These are phyloP conservation scores for Sinohyriopsis cumingii DNA, from an alignment of 2,888 invertebrate genomes.

Conservation along the genomic window DNA sequence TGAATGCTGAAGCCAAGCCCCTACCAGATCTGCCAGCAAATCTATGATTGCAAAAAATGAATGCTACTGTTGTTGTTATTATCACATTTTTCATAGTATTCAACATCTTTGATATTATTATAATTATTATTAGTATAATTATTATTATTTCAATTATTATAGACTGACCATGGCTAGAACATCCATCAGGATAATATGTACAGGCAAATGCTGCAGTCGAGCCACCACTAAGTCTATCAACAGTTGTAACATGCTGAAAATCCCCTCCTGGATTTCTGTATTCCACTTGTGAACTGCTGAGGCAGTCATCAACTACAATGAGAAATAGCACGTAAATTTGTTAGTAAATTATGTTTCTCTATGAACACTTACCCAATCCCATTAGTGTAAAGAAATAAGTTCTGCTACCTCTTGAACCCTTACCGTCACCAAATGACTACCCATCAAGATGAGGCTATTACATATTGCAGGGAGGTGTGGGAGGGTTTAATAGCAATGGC, in stretches of 20 bases:
- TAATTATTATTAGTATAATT: no score
- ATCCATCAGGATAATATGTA: conserved; percentile 69
- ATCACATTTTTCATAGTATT: no score
- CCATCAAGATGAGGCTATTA: neutral
- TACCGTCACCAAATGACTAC: neutral
- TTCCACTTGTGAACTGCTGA: conserved; percentile 73
- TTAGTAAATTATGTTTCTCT: neutral
- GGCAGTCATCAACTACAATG: conserved; percentile 70
- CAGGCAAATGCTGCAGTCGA: conserved; percentile 69
- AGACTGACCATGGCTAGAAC: conserved; percentile 68
- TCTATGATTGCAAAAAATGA: conserved; percentile 66
- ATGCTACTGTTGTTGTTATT: no score
- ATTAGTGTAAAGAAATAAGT: no score
- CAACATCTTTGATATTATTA: no score
- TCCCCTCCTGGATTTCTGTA: conserved; percentile 74
- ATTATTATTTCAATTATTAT: no score
- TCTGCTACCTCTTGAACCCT: neutral
- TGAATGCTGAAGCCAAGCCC: conserved; percentile 66
- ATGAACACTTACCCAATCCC: no score
- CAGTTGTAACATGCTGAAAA: conserved; percentile 73
- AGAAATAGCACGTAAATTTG: neutral
- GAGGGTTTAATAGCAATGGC: no score
- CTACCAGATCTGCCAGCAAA: conserved; percentile 72
- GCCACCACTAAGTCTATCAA: conserved; percentile 72
- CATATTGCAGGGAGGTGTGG: neutral